Conservation (phyloP, 2,113 vertebrate genomes). For the Isurus oxyrinchus region DNA sequence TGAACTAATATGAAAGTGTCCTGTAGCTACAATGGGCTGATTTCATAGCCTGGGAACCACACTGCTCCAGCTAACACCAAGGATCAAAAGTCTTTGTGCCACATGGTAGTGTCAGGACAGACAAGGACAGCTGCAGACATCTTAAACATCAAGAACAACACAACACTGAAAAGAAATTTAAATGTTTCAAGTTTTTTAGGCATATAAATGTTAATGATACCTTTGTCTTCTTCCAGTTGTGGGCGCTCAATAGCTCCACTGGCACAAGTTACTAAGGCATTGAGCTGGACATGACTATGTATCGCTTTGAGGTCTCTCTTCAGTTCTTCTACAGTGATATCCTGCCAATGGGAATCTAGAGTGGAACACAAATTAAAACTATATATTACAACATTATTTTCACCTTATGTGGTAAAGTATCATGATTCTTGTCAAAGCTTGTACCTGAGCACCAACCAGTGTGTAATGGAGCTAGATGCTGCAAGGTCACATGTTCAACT, state of each 20-base stretch:
- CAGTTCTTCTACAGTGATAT: slow-evolving; percentile 54
- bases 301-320: slow-evolving; percentile 45
- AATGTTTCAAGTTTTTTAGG: not conserved
- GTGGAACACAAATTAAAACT: not conserved
- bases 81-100: not conserved
- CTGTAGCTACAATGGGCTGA: no score
- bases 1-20: no score
- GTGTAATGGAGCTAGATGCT: not conserved
- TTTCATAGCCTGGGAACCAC: not conserved
- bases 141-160: not conserved
- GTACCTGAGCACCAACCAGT: not conserved
- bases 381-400: not conserved
- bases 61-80: not conserved
- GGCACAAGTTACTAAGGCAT: slow-evolving; percentile 56
- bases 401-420: not conserved
- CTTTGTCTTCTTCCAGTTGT: not conserved
- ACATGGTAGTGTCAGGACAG: not conserved
- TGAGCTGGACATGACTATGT: slow-evolving; percentile 49
- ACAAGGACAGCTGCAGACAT: not conserved
- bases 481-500: not conserved
- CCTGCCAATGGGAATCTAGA: slow-evolving; percentile 54
- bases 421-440: not conserved
- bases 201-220: not conserved
- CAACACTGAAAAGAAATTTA: not conserved
- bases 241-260: slow-evolving; percentile 49